A percentile compares a stretch with the other conserved stretches of the same genome.
Conservation (phyloP, 1,140 invertebrate genomes). For the Mercenaria mercenaria region DNA sequence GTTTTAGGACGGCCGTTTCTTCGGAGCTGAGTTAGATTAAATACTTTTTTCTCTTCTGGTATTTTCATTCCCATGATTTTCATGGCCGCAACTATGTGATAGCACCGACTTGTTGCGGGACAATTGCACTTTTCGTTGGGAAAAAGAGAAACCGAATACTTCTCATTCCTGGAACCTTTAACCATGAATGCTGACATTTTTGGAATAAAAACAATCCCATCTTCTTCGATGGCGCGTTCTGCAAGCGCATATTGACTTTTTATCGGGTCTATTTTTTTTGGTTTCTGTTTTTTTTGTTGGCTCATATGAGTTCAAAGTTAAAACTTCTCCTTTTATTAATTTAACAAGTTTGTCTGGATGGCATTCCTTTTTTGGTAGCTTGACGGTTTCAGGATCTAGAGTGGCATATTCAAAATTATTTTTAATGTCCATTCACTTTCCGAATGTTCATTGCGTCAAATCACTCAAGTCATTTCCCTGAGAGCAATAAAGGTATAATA, state of each 20-base stretch:
- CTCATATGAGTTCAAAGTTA: neutral
- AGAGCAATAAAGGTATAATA: constrained; percentile 27
- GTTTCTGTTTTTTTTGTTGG: neutral
- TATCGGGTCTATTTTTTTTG: neutral
- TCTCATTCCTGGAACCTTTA: neutral
- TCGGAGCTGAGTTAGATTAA: constrained; percentile 10
- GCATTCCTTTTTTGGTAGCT: constrained; percentile 34
- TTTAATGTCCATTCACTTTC: constrained; percentile 46
- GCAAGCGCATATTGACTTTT: neutral
- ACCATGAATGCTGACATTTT: constrained; percentile 36
- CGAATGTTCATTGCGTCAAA: constrained; percentile 13
- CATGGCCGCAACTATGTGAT: constrained; percentile 20
- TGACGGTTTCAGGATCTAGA: constrained; percentile 22
- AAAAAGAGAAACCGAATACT: neutral
- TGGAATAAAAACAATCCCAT: constrained; percentile 18
- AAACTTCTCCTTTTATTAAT: neutral
- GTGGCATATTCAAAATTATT: neutral
- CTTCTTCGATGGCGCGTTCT: neutral
- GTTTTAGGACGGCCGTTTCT: constrained; percentile 8
- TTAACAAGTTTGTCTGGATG: constrained; percentile 19
- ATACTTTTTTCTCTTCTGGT: constrained; percentile 6
- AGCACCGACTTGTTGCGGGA: too few relatives aligned
- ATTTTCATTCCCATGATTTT: neutral
- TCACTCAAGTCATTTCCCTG: constrained; percentile 12
- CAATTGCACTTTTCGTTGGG: constrained; percentile 37